Conservation (phyloP, 1,140 invertebrate genomes). For the Thalassaphorura encarpata region DNA sequence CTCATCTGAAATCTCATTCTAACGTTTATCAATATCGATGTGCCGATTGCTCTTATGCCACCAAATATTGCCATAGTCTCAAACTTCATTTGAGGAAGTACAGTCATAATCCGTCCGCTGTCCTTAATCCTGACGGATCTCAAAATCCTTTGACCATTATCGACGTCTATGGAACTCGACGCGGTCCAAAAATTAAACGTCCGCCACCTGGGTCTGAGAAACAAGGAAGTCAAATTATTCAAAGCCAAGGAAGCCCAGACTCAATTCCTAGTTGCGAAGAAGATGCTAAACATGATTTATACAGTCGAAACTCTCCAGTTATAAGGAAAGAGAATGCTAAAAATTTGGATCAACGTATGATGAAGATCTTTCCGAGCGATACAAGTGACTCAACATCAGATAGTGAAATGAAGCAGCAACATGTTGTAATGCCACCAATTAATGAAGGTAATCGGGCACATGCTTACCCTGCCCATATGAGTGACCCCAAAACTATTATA, state of each 20-base stretch:
- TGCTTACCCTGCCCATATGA: background rate
- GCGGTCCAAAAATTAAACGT: slow-evolving; percentile 66
- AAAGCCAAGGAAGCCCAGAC: background rate
- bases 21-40: slow-evolving; percentile 95
- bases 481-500: background rate
- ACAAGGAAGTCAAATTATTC: background rate
- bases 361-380: background rate
- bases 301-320: too few species aligned
- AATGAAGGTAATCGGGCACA: background rate
- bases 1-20: slow-evolving; percentile 96
- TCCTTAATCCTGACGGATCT: slow-evolving; percentile 75
- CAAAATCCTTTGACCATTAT: slow-evolving; percentile 77
- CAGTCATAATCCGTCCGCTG: slow-evolving; percentile 71
- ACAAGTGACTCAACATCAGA: background rate
- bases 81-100: slow-evolving; percentile 94
- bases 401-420: background rate
- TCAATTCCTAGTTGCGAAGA: background rate
- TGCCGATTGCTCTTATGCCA: slow-evolving; percentile 88
- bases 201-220: slow-evolving; percentile 16
- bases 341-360: background rate
- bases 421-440: background rate
- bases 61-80: slow-evolving; percentile 95
- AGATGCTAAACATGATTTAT: too few species aligned
- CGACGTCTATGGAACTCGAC: slow-evolving; percentile 76
- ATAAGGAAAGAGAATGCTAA: background rate